Conservation (phyloP, 2,888 invertebrate species). For the Sylvicola fuscatus region DNA sequence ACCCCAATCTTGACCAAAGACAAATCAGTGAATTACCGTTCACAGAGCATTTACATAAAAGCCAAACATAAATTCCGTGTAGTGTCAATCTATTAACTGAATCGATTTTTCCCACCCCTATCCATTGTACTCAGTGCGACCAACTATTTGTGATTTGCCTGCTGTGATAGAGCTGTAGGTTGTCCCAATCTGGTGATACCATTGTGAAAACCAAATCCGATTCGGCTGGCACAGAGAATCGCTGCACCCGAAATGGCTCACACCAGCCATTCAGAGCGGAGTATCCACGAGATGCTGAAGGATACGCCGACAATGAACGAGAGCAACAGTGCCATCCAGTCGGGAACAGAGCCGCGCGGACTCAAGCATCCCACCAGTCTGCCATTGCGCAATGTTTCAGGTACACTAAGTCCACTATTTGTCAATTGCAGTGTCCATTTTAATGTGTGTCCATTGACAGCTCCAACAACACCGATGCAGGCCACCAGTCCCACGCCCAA, state of each 20-base stretch:
- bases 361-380: constrained; percentile 42
- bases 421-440: not conserved
- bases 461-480: constrained; percentile 29
- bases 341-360: constrained; percentile 47
- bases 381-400: constrained; percentile 48
- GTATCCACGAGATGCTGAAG: constrained; percentile 72
- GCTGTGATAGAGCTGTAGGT: no score
- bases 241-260: constrained; percentile 4
- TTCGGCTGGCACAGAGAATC: not conserved
- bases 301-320: constrained; percentile 61
- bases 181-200: no score
- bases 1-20: no score
- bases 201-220: no score
- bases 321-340: constrained; percentile 51
- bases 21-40: no score
- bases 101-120: no score
- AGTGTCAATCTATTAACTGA: no score
- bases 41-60: no score
- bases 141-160: no score
- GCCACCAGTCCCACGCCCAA: constrained; percentile 13
- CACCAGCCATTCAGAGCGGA: constrained; percentile 29
- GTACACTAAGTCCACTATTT: constrained; percentile 28
- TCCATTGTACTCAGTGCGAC: no score
- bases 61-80: no score
- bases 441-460: constrained; percentile 9